Conservation (phyloP, 2,113 vertebrate genomes). For the Thamnaconus septentrionalis region DNA sequence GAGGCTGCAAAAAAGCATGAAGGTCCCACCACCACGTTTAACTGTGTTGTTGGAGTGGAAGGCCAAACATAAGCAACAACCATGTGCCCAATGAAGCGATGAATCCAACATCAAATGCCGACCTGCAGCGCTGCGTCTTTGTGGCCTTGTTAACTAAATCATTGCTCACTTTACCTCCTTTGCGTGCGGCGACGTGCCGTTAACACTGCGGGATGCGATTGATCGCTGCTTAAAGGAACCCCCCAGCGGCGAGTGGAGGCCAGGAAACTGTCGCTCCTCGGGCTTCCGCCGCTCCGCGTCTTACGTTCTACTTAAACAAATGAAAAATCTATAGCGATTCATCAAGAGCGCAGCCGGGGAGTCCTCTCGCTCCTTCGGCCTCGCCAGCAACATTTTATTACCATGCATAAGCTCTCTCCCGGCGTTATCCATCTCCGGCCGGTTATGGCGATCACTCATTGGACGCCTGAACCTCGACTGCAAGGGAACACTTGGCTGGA, state of each 20-base stretch:
- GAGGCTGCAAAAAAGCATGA: no score
- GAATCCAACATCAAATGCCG: no score
- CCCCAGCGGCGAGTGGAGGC: constrained; percentile 1
- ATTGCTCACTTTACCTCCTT: neutral
- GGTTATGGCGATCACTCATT: constrained; percentile 44
- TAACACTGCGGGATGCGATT: constrained; percentile 9
- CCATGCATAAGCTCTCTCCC: constrained; percentile 42
- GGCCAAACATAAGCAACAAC: no score
- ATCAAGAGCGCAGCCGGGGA: constrained; percentile 50
- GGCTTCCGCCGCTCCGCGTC: constrained; percentile 36
- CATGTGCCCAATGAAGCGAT: no score
- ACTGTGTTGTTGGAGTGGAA: no score
- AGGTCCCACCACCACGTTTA: no score
- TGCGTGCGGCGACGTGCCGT: neutral
- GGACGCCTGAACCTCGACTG: constrained; percentile 29
- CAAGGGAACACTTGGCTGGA: constrained; percentile 3
- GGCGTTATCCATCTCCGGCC: constrained; percentile 35
- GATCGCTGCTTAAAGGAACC: constrained; percentile 22
- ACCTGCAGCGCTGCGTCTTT: no score
- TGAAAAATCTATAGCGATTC: constrained; percentile 69
- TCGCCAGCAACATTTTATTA: constrained; percentile 34
- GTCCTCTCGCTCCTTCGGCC: constrained; percentile 28
- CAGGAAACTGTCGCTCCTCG: constrained; percentile 21
- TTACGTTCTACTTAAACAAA: constrained; percentile 56
- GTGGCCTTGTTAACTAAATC: neutral